Base-by-base conservation (phyloP, 2,797 vertebrate genomes). In the Lagodon rhomboides region DNA sequence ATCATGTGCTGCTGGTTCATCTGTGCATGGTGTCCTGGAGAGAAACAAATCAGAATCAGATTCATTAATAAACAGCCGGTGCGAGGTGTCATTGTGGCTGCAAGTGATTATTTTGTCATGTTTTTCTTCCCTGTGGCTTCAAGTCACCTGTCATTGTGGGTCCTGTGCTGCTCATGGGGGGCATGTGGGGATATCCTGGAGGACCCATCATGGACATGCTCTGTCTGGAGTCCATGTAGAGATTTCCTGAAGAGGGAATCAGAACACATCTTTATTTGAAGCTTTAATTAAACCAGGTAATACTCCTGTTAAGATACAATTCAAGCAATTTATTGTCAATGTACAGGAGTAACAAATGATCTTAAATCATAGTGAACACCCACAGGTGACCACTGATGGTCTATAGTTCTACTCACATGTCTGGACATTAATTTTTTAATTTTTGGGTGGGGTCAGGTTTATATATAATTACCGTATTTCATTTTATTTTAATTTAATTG, bases 1-100 rank as follows among this genome's bases (percentile, higher is more conserved):
- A 98, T 96, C 96, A 98, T 97, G 94, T 98, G 97, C 94, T 97
- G 97, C 93, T 97, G 97, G 95, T 95, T 97, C 96, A 98, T 96
- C 93, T 96, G 96, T 84, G 96, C 90, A 75, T 97, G 97, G 90
- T 97, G 97, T 86, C 95, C 97, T 98, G 80, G 12, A 74, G 79
- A 73, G 22, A n/a, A 16, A 23, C 23, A 1, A 6, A 34, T 34
- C 34, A 34, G 34, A 34, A 7, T 63, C 34, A 77, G 51, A 53
- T 23, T 51, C 43, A n/a, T 25, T 12, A 17, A 63, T 23, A 46
- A 65, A 50, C 18, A 5, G 13, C 11, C 18, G n/a, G 22, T 5
- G 27, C 20, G 17, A 41, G 11, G 10, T 54, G 54, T 51, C 16
- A 55, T 11, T 27, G 53, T 55, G 44, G 20, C 22, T 72, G 7